Percentiles rank a stretch among this genome's conserved stretches.
Conservation (phyloP, 2,797 vertebrate species). For the Peromyscus aztecus region DNA sequence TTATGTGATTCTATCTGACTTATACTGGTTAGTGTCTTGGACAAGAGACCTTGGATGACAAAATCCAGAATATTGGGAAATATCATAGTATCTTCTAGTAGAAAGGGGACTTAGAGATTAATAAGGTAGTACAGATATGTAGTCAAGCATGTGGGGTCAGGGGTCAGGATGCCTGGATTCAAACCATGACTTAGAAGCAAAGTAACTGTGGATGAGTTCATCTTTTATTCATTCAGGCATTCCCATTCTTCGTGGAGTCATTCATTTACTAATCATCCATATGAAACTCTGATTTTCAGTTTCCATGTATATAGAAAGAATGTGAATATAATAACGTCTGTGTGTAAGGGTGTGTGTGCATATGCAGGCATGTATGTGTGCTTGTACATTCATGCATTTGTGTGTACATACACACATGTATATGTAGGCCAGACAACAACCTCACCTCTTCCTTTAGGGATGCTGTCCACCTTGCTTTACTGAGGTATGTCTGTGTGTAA, state of each 20-base stretch:
- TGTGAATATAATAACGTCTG: background rate
- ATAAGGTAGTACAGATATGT: background rate
- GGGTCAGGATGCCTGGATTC: background rate
- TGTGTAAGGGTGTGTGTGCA: background rate
- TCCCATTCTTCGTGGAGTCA: background rate
- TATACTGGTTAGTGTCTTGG: conserved; percentile 31
- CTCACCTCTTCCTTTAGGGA: background rate
- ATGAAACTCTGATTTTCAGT: background rate
- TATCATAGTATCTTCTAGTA: background rate
- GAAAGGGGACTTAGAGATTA: background rate
- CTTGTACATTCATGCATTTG: no score
- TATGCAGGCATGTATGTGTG: no score
- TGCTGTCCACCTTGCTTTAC: background rate
- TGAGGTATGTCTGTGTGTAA: background rate
- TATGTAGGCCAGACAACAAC: background rate
- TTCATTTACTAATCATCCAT: background rate
- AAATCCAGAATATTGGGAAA: conserved; percentile 54
- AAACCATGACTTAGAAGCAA: background rate
- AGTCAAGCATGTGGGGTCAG: no score
- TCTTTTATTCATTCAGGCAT: background rate
- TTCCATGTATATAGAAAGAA: background rate
- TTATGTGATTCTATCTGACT: background rate
- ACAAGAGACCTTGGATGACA: background rate
- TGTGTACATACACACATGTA: background rate
- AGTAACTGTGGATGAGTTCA: background rate